Evolutionary conservation across 2,797 vertebrate species (phyloP), one percentile per base, ranked within the genome.

Genomic region (Catharus ustulatus): DNA sequence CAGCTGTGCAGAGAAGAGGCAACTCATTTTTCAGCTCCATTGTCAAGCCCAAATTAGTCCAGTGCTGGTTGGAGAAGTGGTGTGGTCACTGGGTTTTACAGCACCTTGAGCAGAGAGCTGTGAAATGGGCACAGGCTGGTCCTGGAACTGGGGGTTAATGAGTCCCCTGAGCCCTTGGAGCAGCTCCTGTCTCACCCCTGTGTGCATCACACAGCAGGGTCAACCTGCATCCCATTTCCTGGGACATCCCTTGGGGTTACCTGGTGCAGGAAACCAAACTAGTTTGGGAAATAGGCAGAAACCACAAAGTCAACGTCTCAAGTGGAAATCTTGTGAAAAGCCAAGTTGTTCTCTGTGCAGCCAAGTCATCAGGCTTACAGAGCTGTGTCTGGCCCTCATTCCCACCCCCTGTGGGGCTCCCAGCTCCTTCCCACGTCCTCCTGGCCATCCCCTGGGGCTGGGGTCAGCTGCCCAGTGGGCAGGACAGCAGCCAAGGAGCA

Each of bases 371-470:
- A 71, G 63, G n/a, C 20, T 76, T 10, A 11, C 1, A 5, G 42
- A 49, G 36, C 14, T 74, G 45, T 74, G 45, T 26, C 57, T 93
- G 92, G 87, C 88, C 78, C 72, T 63, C 16, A 20, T 73, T 34
- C 58, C 79, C 61, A 46, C 0, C 38, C 73, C 15, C 68, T 49
- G 57, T 0, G 4, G 69, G 68, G 62, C 66, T 88, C 23, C 26
- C 42, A 86, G 66, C 58, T 92, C 74, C 93, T 95, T 95, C 93
- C 83, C 94, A 81, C 38, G 66, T 86, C 69, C 84, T 91, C 30
- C 58, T 57, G 58, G 38, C 46, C 1, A 0, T 80, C 87, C 49
- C 55, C 52, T 67, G 48, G 79, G 63, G 59, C 84, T 38, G 68
- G 30, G 76, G 73, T 73, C 93, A 93, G 78, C 81, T 91, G 82